Percentiles rank a stretch among this genome's conserved stretches.
Conservation (phyloP, 1,140 invertebrate genomes). For the Formica selysi region DNA sequence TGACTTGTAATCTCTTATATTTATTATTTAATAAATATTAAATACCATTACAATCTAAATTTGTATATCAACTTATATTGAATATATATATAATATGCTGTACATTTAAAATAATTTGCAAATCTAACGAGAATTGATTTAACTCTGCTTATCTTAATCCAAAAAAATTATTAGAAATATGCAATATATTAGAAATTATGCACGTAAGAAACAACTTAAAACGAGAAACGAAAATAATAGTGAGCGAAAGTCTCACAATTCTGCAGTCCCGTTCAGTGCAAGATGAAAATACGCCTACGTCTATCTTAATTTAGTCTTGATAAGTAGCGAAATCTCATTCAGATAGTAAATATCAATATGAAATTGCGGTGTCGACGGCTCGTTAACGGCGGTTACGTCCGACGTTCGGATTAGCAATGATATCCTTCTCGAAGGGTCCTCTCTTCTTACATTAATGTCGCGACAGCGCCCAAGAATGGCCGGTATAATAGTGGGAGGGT, state of each 20-base stretch:
- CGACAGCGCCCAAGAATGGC: conserved; percentile 55
- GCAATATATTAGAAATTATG: background rate
- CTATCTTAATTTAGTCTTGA: background rate
- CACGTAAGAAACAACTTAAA: background rate
- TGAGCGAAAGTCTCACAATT: background rate
- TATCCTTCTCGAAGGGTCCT: conserved; percentile 40
- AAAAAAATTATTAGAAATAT: background rate
- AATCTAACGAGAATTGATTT: background rate
- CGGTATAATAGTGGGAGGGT: conserved; percentile 47
- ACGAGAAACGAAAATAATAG: background rate
- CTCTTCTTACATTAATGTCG: conserved; percentile 59
- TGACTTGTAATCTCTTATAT: conserved; percentile 32
- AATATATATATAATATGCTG: background rate
- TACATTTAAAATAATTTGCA: background rate
- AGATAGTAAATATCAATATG: conserved; percentile 34
- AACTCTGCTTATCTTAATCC: background rate
- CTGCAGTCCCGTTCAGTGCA: background rate
- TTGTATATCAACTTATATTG: conserved; percentile 26
- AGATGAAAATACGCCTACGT: background rate
- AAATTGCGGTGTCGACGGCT: conserved; percentile 54
- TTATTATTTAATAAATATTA: conserved; percentile 43
- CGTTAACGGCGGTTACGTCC: conserved; percentile 75
- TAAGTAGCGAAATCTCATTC: conserved; percentile 25
- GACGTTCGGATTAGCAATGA: conserved; percentile 60
- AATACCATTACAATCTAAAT: conserved; percentile 33